Conservation (phyloP, 2,113 vertebrate species). For the Laterallus jamaicensis region DNA sequence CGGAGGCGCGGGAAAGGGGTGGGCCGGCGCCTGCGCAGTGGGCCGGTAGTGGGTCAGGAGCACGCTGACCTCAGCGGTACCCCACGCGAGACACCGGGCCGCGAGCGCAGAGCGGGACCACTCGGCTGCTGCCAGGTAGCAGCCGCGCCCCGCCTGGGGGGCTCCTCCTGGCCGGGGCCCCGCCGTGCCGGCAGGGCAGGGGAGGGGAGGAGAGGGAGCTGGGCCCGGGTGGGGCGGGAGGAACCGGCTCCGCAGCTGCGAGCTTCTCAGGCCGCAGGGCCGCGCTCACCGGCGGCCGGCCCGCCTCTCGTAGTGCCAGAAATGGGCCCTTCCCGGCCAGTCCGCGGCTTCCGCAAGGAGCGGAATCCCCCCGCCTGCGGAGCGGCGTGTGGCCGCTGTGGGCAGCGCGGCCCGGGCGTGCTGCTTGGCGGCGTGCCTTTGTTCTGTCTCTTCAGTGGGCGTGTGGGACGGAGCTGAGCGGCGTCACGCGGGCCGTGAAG, state of each 20-base stretch:
- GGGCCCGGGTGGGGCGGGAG: not conserved
- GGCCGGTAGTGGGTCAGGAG: not conserved
- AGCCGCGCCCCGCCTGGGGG: not conserved
- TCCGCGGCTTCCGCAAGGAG: not conserved
- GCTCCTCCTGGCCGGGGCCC: too few relatives aligned
- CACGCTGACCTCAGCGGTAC: constrained; percentile 38
- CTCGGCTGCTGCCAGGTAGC: not conserved
- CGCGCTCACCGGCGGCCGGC: not conserved
- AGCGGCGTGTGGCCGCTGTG: rapidly evolving
- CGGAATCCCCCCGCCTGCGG: not conserved
- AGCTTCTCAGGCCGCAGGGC: not conserved
- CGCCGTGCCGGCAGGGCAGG: too few relatives aligned
- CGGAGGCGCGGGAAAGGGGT: not conserved
- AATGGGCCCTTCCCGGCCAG: not conserved
- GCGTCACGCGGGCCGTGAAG: rapidly evolving
- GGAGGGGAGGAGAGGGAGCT: not conserved
- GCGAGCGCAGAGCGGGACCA: not conserved
- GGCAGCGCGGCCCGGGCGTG: not conserved
- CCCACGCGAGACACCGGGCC: not conserved
- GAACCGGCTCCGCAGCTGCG: not conserved
- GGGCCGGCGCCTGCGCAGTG: not conserved
- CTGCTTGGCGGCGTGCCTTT: rapidly evolving
- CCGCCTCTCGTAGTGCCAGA: not conserved
- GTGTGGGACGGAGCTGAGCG: too few relatives aligned
- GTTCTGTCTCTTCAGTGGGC: rapidly evolving